Percentiles rank a stretch among this genome's conserved stretches.
These are phyloP conservation scores for Puma concolor DNA, from an alignment of 2,113 vertebrate species.

Conservation along the genomic window DNA sequence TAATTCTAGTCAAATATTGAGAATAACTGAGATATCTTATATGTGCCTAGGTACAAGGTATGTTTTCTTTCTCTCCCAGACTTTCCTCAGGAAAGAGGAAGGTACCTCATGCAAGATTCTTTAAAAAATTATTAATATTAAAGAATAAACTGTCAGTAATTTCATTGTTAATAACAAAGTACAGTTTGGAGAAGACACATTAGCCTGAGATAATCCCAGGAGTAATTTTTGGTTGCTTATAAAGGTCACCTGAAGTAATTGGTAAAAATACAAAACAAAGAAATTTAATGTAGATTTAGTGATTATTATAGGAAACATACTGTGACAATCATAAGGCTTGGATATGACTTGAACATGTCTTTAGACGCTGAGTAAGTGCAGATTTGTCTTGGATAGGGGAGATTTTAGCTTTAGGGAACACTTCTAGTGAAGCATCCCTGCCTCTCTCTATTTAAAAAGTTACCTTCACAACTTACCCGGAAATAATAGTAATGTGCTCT, in stretches of 20 bases:
- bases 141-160: background rate
- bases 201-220: background rate
- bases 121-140: background rate
- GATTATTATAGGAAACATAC: background rate
- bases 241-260: background rate
- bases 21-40: background rate
- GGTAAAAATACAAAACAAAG: background rate
- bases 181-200: background rate
- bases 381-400: background rate
- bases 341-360: background rate
- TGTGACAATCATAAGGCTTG: background rate
- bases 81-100: background rate
- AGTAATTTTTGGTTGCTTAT: background rate
- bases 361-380: background rate
- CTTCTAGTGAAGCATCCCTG: background rate
- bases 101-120: background rate
- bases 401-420: background rate
- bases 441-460: background rate
- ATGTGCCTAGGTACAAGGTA: background rate
- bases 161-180: background rate
- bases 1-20: background rate
- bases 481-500: background rate
- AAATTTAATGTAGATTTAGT: background rate
- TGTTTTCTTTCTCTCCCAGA: background rate
- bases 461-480: background rate